Percentiles rank a stretch among this genome's conserved stretches.
Evolutionary conservation across 2,113 vertebrate genomes (phyloP).

Genomic region (Maccullochella peelii): DNA sequence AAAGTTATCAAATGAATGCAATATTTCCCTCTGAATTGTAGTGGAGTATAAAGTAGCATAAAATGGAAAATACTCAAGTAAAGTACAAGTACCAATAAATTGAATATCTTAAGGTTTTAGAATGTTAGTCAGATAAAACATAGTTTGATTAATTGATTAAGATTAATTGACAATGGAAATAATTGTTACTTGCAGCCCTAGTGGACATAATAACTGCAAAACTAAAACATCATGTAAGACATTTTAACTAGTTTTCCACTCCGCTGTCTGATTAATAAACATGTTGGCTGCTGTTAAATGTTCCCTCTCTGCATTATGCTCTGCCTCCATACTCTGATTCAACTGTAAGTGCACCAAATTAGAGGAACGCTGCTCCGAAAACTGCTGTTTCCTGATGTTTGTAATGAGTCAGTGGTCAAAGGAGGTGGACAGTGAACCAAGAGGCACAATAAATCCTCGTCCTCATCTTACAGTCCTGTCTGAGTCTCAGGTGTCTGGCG

Average conservation of each 20-base stretch:
- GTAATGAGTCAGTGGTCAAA: neutral
- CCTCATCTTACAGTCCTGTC: neutral
- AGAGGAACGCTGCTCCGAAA: neutral
- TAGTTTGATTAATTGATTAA: neutral
- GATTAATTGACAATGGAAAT: neutral
- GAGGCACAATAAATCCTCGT: neutral
- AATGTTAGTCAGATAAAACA: no score
- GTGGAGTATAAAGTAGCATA: no score
- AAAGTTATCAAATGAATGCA: no score
- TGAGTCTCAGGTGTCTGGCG: constrained; percentile 17
- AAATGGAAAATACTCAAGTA: no score
- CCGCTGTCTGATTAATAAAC: neutral
- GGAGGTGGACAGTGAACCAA: neutral
- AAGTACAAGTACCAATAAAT: no score
- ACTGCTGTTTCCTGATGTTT: neutral
- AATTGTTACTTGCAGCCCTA: no score
- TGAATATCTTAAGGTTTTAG: no score
- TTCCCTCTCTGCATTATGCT: neutral
- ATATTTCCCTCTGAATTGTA: no score
- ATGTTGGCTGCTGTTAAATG: neutral
- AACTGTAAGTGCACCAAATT: neutral
- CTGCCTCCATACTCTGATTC: neutral
- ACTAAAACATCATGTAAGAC: no score
- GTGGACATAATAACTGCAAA: no score
- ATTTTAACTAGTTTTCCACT: neutral